Evolutionary conservation across 2,888 invertebrate genomes (phyloP).

Genomic region (Macrosoma leucophasiata): DNA sequence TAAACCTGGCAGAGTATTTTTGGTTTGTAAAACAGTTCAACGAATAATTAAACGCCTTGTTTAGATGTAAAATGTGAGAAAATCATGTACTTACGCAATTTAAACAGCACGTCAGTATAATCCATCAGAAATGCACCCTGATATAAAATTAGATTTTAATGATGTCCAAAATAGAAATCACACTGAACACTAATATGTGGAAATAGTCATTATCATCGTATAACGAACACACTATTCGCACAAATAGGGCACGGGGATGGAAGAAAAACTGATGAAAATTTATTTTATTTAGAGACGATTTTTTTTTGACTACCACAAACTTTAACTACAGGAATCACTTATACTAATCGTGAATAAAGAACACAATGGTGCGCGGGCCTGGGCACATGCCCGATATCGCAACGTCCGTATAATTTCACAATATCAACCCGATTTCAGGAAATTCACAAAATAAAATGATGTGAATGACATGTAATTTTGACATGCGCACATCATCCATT

Average conservation of each 20-base stretch:
- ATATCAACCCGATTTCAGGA: constrained; percentile 57
- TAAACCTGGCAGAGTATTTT: too few relatives aligned
- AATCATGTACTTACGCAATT: constrained; percentile 64
- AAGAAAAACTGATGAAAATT: constrained; percentile 40
- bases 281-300: constrained; percentile 31
- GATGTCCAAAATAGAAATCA: constrained; percentile 62
- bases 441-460: constrained; percentile 67
- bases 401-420: constrained; percentile 50
- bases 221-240: constrained; percentile 32
- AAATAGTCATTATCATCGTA: constrained; percentile 37
- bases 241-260: constrained; percentile 41
- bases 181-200: constrained; percentile 39
- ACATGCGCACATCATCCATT: constrained; percentile 60
- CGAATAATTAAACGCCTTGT: too few relatives aligned
- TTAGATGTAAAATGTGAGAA: too few relatives aligned
- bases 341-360: constrained; percentile 31
- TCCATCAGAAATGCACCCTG: constrained; percentile 49
- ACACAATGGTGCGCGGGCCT: constrained; percentile 42
- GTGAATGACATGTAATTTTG: constrained; percentile 66
- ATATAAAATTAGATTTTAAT: constrained; percentile 55
- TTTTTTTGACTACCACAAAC: constrained; percentile 32
- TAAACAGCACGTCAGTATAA: constrained; percentile 40
- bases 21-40: background rate
- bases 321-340: constrained; percentile 34
- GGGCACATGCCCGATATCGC: constrained; percentile 48